Percentiles rank a stretch among this genome's conserved stretches.
These are phyloP conservation scores for Platycheirus albimanus DNA, from an alignment of 2,888 invertebrate genomes.

Conservation along the genomic window DNA sequence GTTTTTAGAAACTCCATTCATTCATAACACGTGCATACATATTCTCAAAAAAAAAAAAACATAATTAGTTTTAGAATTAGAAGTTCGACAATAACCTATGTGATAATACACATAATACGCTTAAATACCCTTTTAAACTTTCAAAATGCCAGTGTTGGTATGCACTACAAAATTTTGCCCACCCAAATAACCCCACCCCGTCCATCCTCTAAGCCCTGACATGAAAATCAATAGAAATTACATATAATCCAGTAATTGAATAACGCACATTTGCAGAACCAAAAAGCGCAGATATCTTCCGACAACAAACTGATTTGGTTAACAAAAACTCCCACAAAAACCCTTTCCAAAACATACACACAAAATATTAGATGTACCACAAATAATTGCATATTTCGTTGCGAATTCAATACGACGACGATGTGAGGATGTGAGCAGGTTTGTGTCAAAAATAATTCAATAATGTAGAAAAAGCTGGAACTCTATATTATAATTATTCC, in stretches of 20 bases:
- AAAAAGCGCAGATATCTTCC: slow-evolving; percentile 25
- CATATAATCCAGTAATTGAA: slow-evolving; percentile 64
- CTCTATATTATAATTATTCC: slow-evolving; percentile 16
- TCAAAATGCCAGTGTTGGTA: background rate
- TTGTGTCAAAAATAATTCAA: slow-evolving; percentile 61
- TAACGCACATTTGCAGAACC: slow-evolving; percentile 35
- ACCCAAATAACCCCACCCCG: background rate
- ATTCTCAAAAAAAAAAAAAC: too few species aligned
- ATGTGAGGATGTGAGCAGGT: too few species aligned
- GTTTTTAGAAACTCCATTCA: too few species aligned
- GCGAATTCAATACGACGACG: too few species aligned
- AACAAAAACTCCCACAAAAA: slow-evolving; percentile 22
- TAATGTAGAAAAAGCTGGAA: slow-evolving; percentile 18
- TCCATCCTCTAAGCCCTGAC: slow-evolving; percentile 9
- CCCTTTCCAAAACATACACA: background rate
- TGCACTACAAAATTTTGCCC: background rate
- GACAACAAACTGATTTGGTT: slow-evolving; percentile 38
- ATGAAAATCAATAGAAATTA: slow-evolving; percentile 54
- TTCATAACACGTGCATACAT: too few species aligned
- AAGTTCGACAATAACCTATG: background rate
- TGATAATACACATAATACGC: background rate
- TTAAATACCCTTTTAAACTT: background rate
- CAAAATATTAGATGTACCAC: slow-evolving; percentile 51
- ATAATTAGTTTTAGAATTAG: too few species aligned
- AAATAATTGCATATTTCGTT: slow-evolving; percentile 66